Base-by-base conservation (phyloP, 2,888 invertebrate genomes). In the Sesamia inferens region DNA sequence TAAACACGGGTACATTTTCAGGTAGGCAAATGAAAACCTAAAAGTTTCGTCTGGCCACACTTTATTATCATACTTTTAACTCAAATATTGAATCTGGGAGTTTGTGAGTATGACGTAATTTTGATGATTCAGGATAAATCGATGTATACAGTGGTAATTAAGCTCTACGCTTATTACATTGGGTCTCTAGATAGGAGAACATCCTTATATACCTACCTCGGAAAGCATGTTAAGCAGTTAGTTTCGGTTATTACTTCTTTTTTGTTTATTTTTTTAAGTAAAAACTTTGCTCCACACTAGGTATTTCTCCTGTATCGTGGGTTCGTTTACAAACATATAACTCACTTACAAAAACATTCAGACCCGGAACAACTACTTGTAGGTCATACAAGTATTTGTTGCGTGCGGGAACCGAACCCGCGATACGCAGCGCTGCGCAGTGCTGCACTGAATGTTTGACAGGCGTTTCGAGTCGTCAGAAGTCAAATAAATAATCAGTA, bases 111-210 rank as follows among this genome's bases (percentile, higher is more conserved):
- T n/a, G 42, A 54, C 31, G 65, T 67, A 67, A 78, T 75, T 75
- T 75, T 51, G 66, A 69, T 69, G 74, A 74, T 79, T 67, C 13
- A 54, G n/a, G 74, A 79, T 78, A 68, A 67, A 78, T 64, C 48
- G 57, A 10, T 44, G 31, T 51, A n/a, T 22, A 48, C 31, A 31
- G 31, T n/a, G n/a, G n/a, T n/a, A n/a, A n/a, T n/a, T n/a, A n/a
- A n/a, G n/a, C n/a, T n/a, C n/a, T n/a, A n/a, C n/a, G n/a, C n/a
- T n/a, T n/a, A n/a, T n/a, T n/a, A n/a, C n/a, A n/a, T 31, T 31
- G 31, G 31, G 31, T 31, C 31, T 31, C 2, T 3, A 31, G 31
- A 31, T 31, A 3, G 31, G 31, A 2, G 31, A 31, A 31, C 31
- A 31, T 31, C 31, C 31, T 51, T 51, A 51, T 4, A 51, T n/a